A percentile compares a stretch with the other conserved stretches of the same genome.
Conservation (phyloP, 1,140 invertebrate species). For the Camponotus pennsylvanicus region DNA sequence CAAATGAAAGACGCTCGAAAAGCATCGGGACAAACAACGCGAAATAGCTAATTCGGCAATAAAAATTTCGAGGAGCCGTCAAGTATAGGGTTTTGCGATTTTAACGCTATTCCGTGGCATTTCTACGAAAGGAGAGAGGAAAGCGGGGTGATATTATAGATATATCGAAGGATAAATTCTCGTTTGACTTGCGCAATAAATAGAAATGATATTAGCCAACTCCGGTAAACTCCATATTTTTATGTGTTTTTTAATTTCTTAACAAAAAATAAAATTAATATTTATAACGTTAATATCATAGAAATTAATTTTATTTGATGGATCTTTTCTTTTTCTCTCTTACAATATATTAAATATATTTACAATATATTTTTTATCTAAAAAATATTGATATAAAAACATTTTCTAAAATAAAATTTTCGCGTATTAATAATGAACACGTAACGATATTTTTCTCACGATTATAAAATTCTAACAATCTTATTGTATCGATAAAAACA, state of each 20-base stretch:
- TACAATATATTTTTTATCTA: too few species aligned
- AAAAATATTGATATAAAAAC: neutral
- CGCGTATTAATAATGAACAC: neutral
- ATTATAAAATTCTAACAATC: constrained; percentile 10
- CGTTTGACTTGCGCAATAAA: constrained; percentile 17
- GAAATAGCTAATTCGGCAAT: constrained; percentile 71
- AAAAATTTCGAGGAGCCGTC: constrained; percentile 66
- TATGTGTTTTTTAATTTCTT: neutral
- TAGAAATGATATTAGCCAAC: neutral
- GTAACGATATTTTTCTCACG: neutral
- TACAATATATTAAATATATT: too few species aligned
- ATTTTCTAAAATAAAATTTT: neutral
- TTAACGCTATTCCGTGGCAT: constrained; percentile 46
- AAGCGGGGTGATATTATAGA: constrained; percentile 19
- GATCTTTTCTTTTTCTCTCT: too few species aligned
- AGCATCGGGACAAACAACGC: constrained; percentile 58
- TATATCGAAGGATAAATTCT: constrained; percentile 18
- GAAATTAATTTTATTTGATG: too few species aligned
- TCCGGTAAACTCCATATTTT: neutral
- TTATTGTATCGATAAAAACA: neutral
- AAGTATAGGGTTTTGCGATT: constrained; percentile 58
- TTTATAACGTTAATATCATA: neutral
- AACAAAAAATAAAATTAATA: neutral
- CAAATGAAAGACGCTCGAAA: constrained; percentile 61
- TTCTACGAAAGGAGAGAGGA: neutral